A percentile compares a stretch with the other conserved stretches of the same genome.
These are phyloP conservation scores for Tetramorium bicarinatum DNA, from an alignment of 2,888 invertebrate species.

Conservation along the genomic window DNA sequence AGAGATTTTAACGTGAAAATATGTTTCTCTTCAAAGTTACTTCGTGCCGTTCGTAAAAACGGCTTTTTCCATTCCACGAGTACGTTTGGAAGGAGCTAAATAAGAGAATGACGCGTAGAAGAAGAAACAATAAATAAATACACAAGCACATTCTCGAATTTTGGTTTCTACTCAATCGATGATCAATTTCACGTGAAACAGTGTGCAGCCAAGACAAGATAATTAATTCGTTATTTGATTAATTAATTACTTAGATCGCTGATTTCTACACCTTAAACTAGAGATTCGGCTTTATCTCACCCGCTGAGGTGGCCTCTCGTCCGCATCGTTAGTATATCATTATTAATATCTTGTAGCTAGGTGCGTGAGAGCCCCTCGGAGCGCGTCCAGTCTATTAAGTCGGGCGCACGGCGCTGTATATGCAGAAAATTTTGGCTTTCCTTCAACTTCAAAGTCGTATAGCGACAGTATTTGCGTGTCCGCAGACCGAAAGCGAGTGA, in stretches of 20 bases:
- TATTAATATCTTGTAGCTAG: conserved; percentile 63
- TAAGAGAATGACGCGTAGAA: conserved; percentile 54
- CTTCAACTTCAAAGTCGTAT: conserved; percentile 75
- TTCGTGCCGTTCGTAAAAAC: conserved; percentile 11
- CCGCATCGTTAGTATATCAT: conserved; percentile 64
- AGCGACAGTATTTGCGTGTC: conserved; percentile 51
- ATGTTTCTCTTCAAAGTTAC: conserved; percentile 53
- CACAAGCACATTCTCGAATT: conserved; percentile 64
- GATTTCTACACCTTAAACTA: conserved; percentile 83
- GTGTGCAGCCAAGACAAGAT: conserved; percentile 73
- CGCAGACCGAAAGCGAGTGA: conserved; percentile 50
- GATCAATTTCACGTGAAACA: conserved; percentile 71
- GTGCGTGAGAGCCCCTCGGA: conserved; percentile 83
- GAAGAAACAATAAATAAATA: conserved; percentile 69
- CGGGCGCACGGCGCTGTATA: conserved; percentile 77
- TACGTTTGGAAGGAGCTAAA: conserved; percentile 33
- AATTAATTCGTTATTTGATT: conserved; percentile 69
- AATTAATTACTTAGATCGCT: conserved; percentile 82
- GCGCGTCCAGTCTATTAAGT: conserved; percentile 85
- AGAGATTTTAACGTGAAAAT: conserved; percentile 81
- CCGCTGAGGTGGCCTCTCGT: conserved; percentile 83
- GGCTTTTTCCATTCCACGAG: conserved; percentile 19
- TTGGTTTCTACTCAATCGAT: conserved; percentile 29
- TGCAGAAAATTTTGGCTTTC: conserved; percentile 82
- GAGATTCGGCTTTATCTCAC: conserved; percentile 83